Percentiles rank a stretch among this genome's conserved stretches.
Conservation (phyloP, 2,113 vertebrate genomes). For the Phyllostomus discolor region DNA sequence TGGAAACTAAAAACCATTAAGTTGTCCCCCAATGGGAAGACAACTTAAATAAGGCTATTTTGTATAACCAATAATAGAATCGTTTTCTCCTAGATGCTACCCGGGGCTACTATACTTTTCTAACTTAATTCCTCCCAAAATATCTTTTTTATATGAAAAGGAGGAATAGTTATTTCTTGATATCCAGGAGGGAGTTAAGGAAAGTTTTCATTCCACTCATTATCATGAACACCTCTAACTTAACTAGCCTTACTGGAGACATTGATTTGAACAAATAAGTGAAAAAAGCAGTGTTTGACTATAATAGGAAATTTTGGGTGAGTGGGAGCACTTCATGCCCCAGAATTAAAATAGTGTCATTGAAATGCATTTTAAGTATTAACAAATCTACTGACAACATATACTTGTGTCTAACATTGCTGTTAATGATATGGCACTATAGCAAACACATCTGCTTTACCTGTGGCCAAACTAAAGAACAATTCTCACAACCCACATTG, state of each 20-base stretch:
- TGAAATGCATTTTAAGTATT: conserved; percentile 8
- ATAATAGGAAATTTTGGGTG: not conserved
- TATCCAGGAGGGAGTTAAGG: not conserved
- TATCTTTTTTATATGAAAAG: not conserved
- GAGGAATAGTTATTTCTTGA: not conserved
- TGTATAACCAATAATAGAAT: not conserved
- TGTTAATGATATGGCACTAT: not conserved
- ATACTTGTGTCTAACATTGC: not conserved
- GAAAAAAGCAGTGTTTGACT: not conserved
- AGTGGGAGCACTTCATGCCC: not conserved
- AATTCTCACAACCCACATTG: not conserved
- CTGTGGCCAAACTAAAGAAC: not conserved
- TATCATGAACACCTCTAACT: not conserved
- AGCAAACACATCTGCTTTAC: not conserved
- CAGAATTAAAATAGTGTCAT: not conserved
- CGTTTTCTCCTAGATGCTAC: not conserved
- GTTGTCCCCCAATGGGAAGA: not conserved
- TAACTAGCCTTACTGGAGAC: not conserved
- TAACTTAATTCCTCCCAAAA: not conserved
- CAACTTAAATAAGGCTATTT: not conserved
- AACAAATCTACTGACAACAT: not conserved
- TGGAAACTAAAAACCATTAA: not conserved
- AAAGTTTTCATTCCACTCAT: not conserved
- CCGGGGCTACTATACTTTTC: not conserved
- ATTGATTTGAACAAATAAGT: not conserved